Evolutionary conservation across 1,140 invertebrate genomes (phyloP).

Genomic region (Drosophila sproati): DNA sequence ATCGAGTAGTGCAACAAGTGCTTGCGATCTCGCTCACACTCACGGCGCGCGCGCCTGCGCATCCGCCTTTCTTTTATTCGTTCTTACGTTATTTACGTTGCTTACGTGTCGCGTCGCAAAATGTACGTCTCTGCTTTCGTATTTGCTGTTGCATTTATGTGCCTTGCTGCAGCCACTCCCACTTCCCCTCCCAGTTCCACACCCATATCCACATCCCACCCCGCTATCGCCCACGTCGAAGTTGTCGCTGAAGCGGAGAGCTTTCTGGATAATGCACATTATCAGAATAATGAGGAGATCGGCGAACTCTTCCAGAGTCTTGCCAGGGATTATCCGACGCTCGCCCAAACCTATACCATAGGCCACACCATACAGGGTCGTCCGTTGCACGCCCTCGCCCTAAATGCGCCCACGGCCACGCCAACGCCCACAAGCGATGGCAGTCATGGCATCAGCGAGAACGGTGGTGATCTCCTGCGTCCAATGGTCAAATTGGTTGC

Average conservation of each 20-base stretch:
- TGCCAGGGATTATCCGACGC: constrained; percentile 78
- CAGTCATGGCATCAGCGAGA: neutral
- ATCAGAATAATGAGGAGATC: constrained; percentile 68
- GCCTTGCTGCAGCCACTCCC: constrained; percentile 10
- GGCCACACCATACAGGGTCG: constrained; percentile 91
- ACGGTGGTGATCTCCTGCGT: constrained; percentile 62
- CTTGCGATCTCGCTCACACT: constrained; percentile 13
- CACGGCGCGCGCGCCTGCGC: constrained; percentile 50
- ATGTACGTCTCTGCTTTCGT: constrained; percentile 43
- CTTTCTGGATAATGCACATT: constrained; percentile 62
- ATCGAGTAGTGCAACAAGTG: constrained; percentile 39
- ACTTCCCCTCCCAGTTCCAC: constrained; percentile 4
- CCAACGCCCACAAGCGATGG: constrained; percentile 27
- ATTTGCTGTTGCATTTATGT: constrained; percentile 25
- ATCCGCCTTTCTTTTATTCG: constrained; percentile 14
- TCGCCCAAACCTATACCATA: constrained; percentile 91
- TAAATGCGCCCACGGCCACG: constrained; percentile 43
- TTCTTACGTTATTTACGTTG: constrained; percentile 28
- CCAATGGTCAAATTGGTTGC: constrained; percentile 98
- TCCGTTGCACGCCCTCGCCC: constrained; percentile 89
- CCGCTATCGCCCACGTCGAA: constrained; percentile 38
- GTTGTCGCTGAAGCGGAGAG: constrained; percentile 53
- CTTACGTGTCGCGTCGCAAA: constrained; percentile 60
- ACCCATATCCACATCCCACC: neutral
- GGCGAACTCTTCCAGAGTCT: constrained; percentile 61